Conservation (phyloP, 2,888 invertebrate genomes). For the Craniophora ligustri region DNA sequence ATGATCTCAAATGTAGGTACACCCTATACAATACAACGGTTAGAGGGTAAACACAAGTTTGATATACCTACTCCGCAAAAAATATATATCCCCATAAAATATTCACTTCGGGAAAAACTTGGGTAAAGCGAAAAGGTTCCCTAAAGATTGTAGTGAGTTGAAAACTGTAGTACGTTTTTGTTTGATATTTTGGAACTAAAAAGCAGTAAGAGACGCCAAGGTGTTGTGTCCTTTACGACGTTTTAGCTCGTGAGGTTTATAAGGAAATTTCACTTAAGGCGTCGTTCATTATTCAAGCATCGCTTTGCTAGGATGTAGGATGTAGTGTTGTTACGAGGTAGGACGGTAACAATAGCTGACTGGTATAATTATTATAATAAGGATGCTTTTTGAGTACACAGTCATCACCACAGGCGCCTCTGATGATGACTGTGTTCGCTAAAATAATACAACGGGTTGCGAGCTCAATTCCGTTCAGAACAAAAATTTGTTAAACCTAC, state of each 20-base stretch:
- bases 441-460: too few species aligned
- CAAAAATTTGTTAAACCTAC: too few species aligned
- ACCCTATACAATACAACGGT: conserved; percentile 23
- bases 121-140: conserved; percentile 40
- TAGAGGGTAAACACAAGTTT: conserved; percentile 34
- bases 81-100: conserved; percentile 46
- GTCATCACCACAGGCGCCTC: too few species aligned
- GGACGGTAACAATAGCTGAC: too few species aligned
- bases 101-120: conserved; percentile 48
- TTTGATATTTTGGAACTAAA: not conserved
- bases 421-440: too few species aligned
- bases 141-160: conserved; percentile 42
- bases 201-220: not conserved
- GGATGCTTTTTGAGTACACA: too few species aligned
- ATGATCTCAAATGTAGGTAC: conserved; percentile 15
- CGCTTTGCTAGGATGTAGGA: not conserved
- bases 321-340: not conserved
- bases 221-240: not conserved
- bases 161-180: conserved; percentile 10
- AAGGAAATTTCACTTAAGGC: conserved; percentile 27
- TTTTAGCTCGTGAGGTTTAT: not conserved
- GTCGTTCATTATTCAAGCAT: conserved; percentile 36
- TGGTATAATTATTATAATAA: too few species aligned
- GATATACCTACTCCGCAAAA: conserved; percentile 38
- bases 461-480: too few species aligned